Evolutionary conservation across 1,140 invertebrate genomes (phyloP).

Genomic region (Pemphigus obesinymphae): DNA sequence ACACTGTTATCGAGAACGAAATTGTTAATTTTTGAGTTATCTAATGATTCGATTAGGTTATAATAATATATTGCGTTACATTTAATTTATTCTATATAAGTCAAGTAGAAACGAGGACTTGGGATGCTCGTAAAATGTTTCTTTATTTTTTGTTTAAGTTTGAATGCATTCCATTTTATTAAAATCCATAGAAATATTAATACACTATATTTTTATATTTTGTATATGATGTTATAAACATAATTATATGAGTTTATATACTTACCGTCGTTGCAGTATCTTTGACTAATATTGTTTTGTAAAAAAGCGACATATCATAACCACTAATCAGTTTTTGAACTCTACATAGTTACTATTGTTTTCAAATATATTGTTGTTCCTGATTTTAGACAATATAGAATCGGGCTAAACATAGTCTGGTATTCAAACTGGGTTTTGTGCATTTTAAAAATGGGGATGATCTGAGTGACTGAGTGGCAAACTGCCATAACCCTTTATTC

Average conservation of each 20-base stretch:
- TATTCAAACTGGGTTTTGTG: neutral
- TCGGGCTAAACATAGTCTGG: neutral
- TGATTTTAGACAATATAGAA: too few species aligned
- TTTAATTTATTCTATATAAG: too few species aligned
- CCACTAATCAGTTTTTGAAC: neutral
- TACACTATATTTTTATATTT: neutral
- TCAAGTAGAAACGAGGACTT: too few species aligned
- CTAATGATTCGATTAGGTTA: too few species aligned
- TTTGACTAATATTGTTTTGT: neutral
- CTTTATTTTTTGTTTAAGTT: too few species aligned
- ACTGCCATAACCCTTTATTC: neutral
- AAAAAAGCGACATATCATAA: neutral
- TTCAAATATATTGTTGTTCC: neutral
- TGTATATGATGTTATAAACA: neutral
- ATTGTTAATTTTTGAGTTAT: too few species aligned
- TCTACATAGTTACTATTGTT: neutral
- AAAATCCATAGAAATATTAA: neutral
- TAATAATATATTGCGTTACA: too few species aligned
- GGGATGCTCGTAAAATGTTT: too few species aligned
- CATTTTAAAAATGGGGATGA: neutral
- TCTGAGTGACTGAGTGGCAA: neutral
- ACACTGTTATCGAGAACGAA: too few species aligned
- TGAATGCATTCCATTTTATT: too few species aligned
- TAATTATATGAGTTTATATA: neutral
- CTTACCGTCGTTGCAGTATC: neutral